Evolutionary conservation across 2,113 vertebrate species (phyloP).

Genomic region (Sus scrofa): T2T-Sscrofa CM000830.6:89201001-89201500

Average conservation of each 20-base stretch:
- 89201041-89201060: not conserved
- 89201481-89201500: too few species aligned
- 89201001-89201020: not conserved
- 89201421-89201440: too few species aligned
- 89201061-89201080: not conserved
- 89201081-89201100: conserved; percentile 2
- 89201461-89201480: too few species aligned
- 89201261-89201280: not conserved
- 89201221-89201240: not conserved
- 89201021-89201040: conserved; percentile 17
- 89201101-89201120: not conserved
- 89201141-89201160: not conserved
- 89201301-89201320: not conserved
- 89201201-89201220: not conserved
- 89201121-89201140: conserved; percentile 19
- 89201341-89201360: not conserved
- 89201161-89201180: not conserved
- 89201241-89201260: not conserved
- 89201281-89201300: not conserved
- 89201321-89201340: not conserved
- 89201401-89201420: too few species aligned
- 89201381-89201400: too few species aligned
- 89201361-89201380: too few species aligned
- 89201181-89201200: not conserved
- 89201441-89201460: too few species aligned